Percentiles rank a stretch among this genome's conserved stretches.
These are phyloP conservation scores for Drosophila peninsularis DNA, from an alignment of 2,888 invertebrate species.

Conservation along the genomic window DNA sequence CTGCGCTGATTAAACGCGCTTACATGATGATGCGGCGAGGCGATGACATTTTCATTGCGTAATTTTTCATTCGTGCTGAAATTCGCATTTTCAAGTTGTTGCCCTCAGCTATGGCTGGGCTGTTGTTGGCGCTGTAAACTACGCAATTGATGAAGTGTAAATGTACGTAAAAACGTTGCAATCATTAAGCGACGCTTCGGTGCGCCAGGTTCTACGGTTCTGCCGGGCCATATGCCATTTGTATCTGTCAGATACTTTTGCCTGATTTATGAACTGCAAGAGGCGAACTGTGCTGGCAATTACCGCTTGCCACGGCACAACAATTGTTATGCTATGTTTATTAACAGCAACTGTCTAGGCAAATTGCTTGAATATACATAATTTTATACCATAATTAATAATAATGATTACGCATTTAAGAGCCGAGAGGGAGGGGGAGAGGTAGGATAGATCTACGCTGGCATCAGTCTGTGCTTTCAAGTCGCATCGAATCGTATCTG, in stretches of 20 bases:
- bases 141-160: constrained; percentile 78
- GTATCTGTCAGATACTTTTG: constrained; percentile 77
- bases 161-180: constrained; percentile 71
- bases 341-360: constrained; percentile 55
- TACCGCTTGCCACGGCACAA: constrained; percentile 37
- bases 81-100: constrained; percentile 39
- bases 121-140: constrained; percentile 47
- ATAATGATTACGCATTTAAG: constrained; percentile 42
- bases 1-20: constrained; percentile 36
- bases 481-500: constrained; percentile 20
- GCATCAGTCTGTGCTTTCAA: constrained; percentile 4
- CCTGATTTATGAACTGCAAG: constrained; percentile 73
- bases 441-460: neutral
- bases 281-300: constrained; percentile 36
- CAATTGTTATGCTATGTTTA: constrained; percentile 57
- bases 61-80: constrained; percentile 48
- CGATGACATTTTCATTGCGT: constrained; percentile 56
- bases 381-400: constrained; percentile 59
- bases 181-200: constrained; percentile 53
- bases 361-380: constrained; percentile 40
- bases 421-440: neutral
- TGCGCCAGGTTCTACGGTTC: constrained; percentile 20
- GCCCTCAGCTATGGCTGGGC: constrained; percentile 25
- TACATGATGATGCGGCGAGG: constrained; percentile 23
- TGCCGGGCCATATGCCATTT: constrained; percentile 61